Evolutionary conservation across 2,797 vertebrate species (phyloP), one percentile per base, ranked within the genome.

Genomic region (Myripristis jacobus): DNA sequence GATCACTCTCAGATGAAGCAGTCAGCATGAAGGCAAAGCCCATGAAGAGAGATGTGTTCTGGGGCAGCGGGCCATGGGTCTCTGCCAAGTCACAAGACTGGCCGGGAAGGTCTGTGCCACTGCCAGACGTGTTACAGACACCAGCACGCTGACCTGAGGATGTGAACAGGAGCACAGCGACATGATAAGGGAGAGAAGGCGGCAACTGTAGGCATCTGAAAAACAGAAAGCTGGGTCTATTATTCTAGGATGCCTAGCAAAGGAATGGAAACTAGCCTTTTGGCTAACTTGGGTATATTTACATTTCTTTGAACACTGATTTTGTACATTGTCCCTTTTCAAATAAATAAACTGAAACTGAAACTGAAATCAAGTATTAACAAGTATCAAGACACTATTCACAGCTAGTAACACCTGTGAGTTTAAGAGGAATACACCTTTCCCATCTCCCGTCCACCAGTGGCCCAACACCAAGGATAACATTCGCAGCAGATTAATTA

Each of bases 1-100:
- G 93, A 85, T 98, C 97, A 29, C 41, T 88, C 56, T 96, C 94
- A 0, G 95, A 97, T 18, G 98, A 96, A 21, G 94, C 93, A 0
- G 97, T 98, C 79, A 99, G 94, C 82, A 99, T 96, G 90, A 99
- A 98, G 46, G 96, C 97, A 22, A 98, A 99, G 64, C 97, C 97
- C 92, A 97, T 91, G 77, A 99, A 99, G 43, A 99, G 95, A 1
- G 96, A 94, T 15, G 94, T 80, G 81, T 95, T 98, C 56, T 94
- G 93, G 8, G 97, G 97, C 74, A 97, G 85, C 3, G 97, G 97
- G 0, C 97, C 96, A 15, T 95, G 95, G 3, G 91, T 94, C 1
- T 94, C 93, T 2, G 92, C 85, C 52, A 92, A 59, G 9, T 93
- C 87, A 6, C 81, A 48, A 0, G 91, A 79, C 60, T 90, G 94